phyloP scores from a whole-genome alignment of 2,797 vertebrate species.

The Selene dorsalis region DNA sequence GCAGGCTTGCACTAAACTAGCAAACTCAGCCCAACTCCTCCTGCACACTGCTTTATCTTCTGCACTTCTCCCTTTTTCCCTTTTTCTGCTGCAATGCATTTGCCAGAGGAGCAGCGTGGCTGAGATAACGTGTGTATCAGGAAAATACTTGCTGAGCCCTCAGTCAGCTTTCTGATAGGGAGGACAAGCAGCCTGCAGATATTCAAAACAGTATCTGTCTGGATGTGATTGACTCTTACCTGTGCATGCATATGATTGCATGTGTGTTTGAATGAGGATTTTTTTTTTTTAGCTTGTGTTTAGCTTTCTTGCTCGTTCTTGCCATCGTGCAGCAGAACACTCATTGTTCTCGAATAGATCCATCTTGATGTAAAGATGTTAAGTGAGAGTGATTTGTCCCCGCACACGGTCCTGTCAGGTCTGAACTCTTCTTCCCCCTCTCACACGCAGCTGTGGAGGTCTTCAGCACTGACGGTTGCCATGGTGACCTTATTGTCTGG shows the following conservation, averaged over 20 bases:
- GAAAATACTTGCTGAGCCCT: constrained; percentile 50
- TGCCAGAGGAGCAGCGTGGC: constrained; percentile 52
- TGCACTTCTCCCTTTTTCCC: constrained; percentile 37
- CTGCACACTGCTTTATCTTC: constrained; percentile 57
- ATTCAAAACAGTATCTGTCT: constrained; percentile 34
- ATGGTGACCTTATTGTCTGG: constrained; percentile 74
- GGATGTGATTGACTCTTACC: constrained; percentile 14
- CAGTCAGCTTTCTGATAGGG: constrained; percentile 21
- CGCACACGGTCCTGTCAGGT: constrained; percentile 60
- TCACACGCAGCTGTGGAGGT: constrained; percentile 55
- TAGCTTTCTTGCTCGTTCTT: neutral
- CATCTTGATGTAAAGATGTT: constrained; percentile 56
- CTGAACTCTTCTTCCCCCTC: constrained; percentile 46
- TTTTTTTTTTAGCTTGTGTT: neutral
- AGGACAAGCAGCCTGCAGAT: constrained; percentile 41
- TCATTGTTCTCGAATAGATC: constrained; percentile 55
- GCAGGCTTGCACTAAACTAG: constrained; percentile 27
- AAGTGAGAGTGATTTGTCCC: constrained; percentile 67
- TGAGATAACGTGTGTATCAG: constrained; percentile 64
- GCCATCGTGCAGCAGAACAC: constrained; percentile 3
- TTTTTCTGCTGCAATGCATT: constrained; percentile 52
- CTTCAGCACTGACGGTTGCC: constrained; percentile 67
- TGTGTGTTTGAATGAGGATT: neutral
- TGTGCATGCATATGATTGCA: neutral
- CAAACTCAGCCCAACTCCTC: constrained; percentile 31